phyloP scores from a whole-genome alignment of 2,113 vertebrate genomes.

The Nipponia nippon region DNA sequence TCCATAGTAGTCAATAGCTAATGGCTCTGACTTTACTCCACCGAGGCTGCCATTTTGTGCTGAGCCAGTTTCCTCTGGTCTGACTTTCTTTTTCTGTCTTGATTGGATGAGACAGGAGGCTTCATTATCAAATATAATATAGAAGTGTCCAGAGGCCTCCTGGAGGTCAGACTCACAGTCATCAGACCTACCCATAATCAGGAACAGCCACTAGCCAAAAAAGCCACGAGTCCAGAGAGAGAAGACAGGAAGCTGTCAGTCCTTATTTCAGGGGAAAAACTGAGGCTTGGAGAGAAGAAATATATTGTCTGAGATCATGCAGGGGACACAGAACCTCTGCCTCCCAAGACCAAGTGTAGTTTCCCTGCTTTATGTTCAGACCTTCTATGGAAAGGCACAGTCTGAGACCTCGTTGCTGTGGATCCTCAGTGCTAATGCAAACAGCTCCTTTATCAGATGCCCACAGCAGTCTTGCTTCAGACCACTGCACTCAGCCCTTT shows the following conservation, averaged over 20 bases:
- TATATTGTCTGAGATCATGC: background rate
- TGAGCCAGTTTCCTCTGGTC: slow-evolving; percentile 47
- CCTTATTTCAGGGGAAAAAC: background rate
- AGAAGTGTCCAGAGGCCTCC: slow-evolving; percentile 43
- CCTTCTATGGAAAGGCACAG: background rate
- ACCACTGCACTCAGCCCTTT: background rate
- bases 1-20: slow-evolving; percentile 55
- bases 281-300: background rate
- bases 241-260: background rate
- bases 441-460: background rate
- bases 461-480: background rate
- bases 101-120: slow-evolving; percentile 38
- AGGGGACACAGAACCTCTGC: background rate
- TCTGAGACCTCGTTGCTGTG: background rate
- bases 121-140: slow-evolving; percentile 41
- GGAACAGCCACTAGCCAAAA: slow-evolving; percentile 13
- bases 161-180: slow-evolving; percentile 15
- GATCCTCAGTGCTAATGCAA: background rate
- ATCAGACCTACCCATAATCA: background rate
- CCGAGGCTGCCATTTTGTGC: slow-evolving; percentile 51
- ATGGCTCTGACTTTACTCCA: slow-evolving; percentile 41
- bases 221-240: background rate
- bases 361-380: background rate
- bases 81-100: slow-evolving; percentile 22
- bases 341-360: background rate